Evolutionary conservation across 2,888 invertebrate species (phyloP).

Genomic region (Drosophila leonis): DNA sequence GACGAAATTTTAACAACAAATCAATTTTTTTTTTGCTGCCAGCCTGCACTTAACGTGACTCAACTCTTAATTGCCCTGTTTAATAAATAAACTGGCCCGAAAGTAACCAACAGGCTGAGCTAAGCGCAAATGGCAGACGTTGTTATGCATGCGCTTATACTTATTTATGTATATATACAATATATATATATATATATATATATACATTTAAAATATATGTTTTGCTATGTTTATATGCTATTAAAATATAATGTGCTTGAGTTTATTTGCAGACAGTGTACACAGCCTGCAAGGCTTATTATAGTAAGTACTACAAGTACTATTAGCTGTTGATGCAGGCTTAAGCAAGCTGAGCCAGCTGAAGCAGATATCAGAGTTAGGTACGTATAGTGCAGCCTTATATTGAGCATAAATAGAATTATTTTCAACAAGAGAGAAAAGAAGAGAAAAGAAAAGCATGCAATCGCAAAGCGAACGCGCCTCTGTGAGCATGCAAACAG

Average conservation of each 20-base stretch:
- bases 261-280: background rate
- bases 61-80: conserved; percentile 69
- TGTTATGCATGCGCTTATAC: background rate
- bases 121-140: background rate
- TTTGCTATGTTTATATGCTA: background rate
- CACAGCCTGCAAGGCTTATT: background rate
- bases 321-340: background rate
- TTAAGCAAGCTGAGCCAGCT: background rate
- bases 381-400: background rate
- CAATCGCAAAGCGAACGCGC: conserved; percentile 19
- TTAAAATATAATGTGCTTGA: background rate
- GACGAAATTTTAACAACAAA: conserved; percentile 65
- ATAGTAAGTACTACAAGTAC: background rate
- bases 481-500: conserved; percentile 34
- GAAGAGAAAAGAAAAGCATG: conserved; percentile 1
- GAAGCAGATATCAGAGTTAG: background rate
- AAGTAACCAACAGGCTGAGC: background rate
- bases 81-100: conserved; percentile 12
- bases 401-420: background rate
- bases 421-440: background rate
- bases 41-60: conserved; percentile 75
- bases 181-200: background rate
- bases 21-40: conserved; percentile 72
- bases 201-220: background rate
- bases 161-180: background rate